Evolutionary conservation across 2,113 vertebrate genomes (phyloP), one percentile per base, ranked within the genome.

Genomic region (Rhegmatorhina hoffmannsi): DNA sequence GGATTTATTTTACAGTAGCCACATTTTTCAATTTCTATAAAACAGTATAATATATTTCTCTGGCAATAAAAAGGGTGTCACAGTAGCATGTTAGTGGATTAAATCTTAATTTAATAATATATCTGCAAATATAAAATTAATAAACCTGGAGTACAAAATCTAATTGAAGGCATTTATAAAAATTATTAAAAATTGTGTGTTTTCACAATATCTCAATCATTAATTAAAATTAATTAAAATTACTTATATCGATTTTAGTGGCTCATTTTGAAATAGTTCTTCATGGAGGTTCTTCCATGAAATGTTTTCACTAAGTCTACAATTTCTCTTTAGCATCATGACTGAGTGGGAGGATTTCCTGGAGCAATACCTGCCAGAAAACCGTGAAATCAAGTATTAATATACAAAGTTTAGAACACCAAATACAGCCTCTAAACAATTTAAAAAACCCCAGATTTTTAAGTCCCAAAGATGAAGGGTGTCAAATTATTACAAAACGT

Each of bases 141-240:
- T 67, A 56, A 74, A 76, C 13, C 18, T 77, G 20, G 13, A 49
- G 7, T 36, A 60, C n/a, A 84, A 93, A 84, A 70, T 19, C 24
- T 92, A 92, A 59, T 17, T 69, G 33, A 62, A 78, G 16, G 20
- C 1, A 59, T 84, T 55, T 53, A 33, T 50, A 7, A 63, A 63
- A 63, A 13, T 8, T 62, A 19, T 63, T 10, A 13, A 20, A 87
- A 70, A 16, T 7, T 1, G 5, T 33, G 14, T 56, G 47, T 58
- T 91, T 79, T 73, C 10, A 69, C 13, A 68, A 72, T 70, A 21
- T 36, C 23, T 75, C 34, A 79, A 87, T 68, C 38, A 82, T 73
- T 74, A 72, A 90, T 86, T 91, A 36, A 89, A 93, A 87, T 84
- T 4, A 84, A 90, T 89, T 87, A 47, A 91, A 92, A 47, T 82